Conservation (phyloP, 2,888 invertebrate species). For the Acholoe squamosa region DNA sequence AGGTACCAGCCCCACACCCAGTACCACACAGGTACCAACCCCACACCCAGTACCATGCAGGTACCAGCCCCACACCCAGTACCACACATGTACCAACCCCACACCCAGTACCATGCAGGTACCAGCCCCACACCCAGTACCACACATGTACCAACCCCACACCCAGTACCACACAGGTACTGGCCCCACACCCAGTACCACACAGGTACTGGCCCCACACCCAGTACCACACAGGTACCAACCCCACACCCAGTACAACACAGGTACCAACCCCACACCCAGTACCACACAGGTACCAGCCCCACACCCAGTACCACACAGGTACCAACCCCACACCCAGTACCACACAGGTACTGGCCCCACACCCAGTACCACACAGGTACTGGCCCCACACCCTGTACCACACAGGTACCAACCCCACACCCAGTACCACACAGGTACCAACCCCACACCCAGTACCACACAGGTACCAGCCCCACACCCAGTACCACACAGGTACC, state of each 20-base stretch:
- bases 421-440: background rate
- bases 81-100: background rate
- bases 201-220: background rate
- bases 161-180: background rate
- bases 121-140: background rate
- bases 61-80: background rate
- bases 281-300: background rate
- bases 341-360: background rate
- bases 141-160: background rate
- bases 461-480: background rate
- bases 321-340: background rate
- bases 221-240: no score
- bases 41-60: background rate
- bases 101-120: background rate
- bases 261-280: background rate
- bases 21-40: no score
- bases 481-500: background rate
- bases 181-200: background rate
- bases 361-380: background rate
- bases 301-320: background rate
- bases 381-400: background rate
- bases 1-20: no score
- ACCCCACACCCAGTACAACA: background rate
- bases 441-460: background rate
- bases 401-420: background rate